Conservation (phyloP, 1,140 invertebrate genomes). For the Drosophila carrolli region DNA sequence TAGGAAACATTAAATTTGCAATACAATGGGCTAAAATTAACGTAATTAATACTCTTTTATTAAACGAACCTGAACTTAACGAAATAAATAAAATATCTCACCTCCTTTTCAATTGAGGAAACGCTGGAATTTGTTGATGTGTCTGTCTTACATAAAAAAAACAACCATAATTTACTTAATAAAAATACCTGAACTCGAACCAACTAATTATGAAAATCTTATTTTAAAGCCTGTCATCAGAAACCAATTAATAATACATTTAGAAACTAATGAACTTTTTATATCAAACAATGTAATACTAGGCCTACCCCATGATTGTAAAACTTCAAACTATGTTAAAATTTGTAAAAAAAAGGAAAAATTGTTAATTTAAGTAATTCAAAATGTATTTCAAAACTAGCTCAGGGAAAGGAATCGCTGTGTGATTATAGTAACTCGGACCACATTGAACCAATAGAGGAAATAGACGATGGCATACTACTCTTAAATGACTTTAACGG, state of each 20-base stretch:
- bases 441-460: constrained; percentile 9
- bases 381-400: constrained; percentile 14
- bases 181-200: constrained; percentile 12
- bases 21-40: constrained; percentile 18
- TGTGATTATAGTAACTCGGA: constrained; percentile 19
- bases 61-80: constrained; percentile 4
- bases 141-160: constrained; percentile 19
- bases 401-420: constrained; percentile 7
- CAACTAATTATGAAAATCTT: constrained; percentile 13
- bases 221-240: constrained; percentile 1
- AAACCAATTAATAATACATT: not conserved
- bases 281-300: not conserved
- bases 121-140: constrained; percentile 16
- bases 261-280: not conserved
- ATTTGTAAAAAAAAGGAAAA: constrained; percentile 9
- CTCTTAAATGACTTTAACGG: not conserved
- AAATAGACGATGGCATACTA: not conserved
- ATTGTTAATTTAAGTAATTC: constrained; percentile 3
- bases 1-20: constrained; percentile 12
- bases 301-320: too few relatives aligned
- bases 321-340: constrained; percentile 2
- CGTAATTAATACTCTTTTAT: constrained; percentile 17
- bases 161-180: constrained; percentile 25
- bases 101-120: constrained; percentile 14
- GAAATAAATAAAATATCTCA: constrained; percentile 19